A percentile compares a stretch with the other conserved stretches of the same genome.
phyloP scores from a whole-genome alignment of 1,140 invertebrate genomes.

The Laupala kohalensis region DNA sequence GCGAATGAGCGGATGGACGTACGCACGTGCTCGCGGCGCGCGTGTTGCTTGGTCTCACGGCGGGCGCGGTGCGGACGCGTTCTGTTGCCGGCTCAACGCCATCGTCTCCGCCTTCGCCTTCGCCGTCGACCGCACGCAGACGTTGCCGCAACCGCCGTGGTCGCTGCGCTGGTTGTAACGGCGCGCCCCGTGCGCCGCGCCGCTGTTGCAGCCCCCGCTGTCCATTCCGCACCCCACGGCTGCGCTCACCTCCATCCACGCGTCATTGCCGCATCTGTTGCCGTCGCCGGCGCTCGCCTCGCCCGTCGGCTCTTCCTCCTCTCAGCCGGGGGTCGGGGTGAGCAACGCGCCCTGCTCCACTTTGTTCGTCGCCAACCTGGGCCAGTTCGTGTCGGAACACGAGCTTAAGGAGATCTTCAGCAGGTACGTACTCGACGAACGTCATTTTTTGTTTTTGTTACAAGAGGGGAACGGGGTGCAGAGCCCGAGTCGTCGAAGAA shows the following conservation, averaged over 20 bases:
- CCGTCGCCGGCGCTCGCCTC: slow-evolving; percentile 73
- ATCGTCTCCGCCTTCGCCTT: too few species aligned
- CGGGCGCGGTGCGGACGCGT: too few species aligned
- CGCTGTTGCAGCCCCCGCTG: slow-evolving; percentile 8
- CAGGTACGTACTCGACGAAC: slow-evolving; percentile 53
- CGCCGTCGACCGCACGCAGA: too few species aligned
- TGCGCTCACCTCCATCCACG: slow-evolving; percentile 61
- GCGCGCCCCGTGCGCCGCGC: background rate
- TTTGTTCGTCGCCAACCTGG: slow-evolving; percentile 92
- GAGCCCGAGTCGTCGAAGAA: too few species aligned
- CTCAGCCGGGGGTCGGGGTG: slow-evolving; percentile 45
- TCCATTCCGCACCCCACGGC: slow-evolving; percentile 44
- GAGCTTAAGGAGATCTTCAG: slow-evolving; percentile 95
- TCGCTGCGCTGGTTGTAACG: background rate
- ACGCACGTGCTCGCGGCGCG: too few species aligned
- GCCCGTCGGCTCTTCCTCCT: slow-evolving; percentile 68
- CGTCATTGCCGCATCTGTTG: slow-evolving; percentile 58
- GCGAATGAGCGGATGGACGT: too few species aligned
- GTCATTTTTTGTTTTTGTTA: too few species aligned
- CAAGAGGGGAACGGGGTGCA: too few species aligned
- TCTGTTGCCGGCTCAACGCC: too few species aligned
- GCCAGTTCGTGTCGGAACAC: slow-evolving; percentile 90
- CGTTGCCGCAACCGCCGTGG: too few species aligned
- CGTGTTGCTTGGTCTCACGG: too few species aligned
- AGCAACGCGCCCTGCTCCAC: slow-evolving; percentile 84